Base-by-base conservation (phyloP, 2,113 vertebrate genomes). In the Electrona antarctica region DNA sequence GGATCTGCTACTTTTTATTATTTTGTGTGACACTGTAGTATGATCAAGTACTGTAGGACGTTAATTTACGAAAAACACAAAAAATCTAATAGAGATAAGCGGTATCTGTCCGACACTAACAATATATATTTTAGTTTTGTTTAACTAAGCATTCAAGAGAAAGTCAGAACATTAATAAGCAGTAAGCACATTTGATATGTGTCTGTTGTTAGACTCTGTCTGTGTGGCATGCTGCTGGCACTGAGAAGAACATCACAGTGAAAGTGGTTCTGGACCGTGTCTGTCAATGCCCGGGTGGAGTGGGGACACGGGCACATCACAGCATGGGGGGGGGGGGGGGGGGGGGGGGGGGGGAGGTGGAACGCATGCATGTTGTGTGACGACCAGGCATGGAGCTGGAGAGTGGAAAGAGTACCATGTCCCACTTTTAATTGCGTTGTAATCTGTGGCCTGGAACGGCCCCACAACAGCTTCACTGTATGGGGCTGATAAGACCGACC, bases 351-450 rank as follows among this genome's bases (percentile, higher is more conserved):
- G 4, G n/a, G 6, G 48, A 9, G n/a, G 61, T 47, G 61, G 14
- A 51, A 8, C 9, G 14, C 21, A 21, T 21, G 21, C 21, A 21
- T 21, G 21, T 21, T n/a, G 9, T 8, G 50, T 66, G 64, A 5
- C 64, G 61, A 33, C 46, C 46, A 49, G 61, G 47, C 3, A 15
- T 50, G 45, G 60, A 8, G n/a, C 13, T 50, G 14, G 28, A 15
- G 21, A 69, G 69, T 71, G 49, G 67, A 47, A 51, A 52, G 28
- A 61, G 69, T 46, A 57, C 28, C 41, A 46, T 21, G 51, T 63
- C 69, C 11, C 71, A 48, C 49, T 60, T 72, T 69, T 62, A 79
- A 74, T 79, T 60, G 49, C 14, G 15, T 46, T 45, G 3, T 60
- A 48, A 59, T 66, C 48, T 56, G n/a, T 14, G 33, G 29, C 59